Evolutionary conservation across 2,797 vertebrate genomes (phyloP), one percentile per base, ranked within the genome.

Genomic region (Decapterus maruadsi): DNA sequence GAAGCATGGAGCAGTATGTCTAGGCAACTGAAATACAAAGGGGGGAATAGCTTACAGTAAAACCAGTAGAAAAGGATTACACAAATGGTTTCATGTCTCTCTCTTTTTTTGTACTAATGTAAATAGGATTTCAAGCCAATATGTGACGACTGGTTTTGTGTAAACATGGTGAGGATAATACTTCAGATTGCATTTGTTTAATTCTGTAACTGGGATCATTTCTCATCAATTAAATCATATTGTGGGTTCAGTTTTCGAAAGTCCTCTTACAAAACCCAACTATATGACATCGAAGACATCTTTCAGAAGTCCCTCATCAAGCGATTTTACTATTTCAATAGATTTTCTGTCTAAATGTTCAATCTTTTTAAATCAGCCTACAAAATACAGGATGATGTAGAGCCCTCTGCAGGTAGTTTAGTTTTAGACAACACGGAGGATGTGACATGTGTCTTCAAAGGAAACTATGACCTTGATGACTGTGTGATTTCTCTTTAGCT

Each of bases 61-160:
- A 72, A 61, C n/a, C 64, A 45, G 64, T 46, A 63, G 9, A 19
- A 63, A 66, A 62, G 34, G 76, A 72, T 82, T 53, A 64, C 45
- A 72, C 42, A 53, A 74, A 68, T 38, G 22, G 50, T 69, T 80
- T 80, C 45, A 45, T 66, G 68, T 69, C 6, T 4, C 0, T 4
- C 53, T 51, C 8, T 65, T 72, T 66, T 72, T 53, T 72, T 40
- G 22, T n/a, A 42, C 72, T 77, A 14, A 46, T 62, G 67, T 58
- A 72, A 79, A 80, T 60, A 19, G 54, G 55, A 68, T 81, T 81
- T 85, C 43, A 68, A 70, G 56, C 45, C 66, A 64, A 57, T 63
- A 45, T 59, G 74, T 63, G 53, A 58, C 9, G 43, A 46, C 2
- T 59, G 38, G 12, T 60, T 69, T 53, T 67, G 53, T 38, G 19